These are phyloP conservation scores for Ptilodon capucinus DNA, from an alignment of 2,888 invertebrate genomes.

Conservation along the genomic window DNA sequence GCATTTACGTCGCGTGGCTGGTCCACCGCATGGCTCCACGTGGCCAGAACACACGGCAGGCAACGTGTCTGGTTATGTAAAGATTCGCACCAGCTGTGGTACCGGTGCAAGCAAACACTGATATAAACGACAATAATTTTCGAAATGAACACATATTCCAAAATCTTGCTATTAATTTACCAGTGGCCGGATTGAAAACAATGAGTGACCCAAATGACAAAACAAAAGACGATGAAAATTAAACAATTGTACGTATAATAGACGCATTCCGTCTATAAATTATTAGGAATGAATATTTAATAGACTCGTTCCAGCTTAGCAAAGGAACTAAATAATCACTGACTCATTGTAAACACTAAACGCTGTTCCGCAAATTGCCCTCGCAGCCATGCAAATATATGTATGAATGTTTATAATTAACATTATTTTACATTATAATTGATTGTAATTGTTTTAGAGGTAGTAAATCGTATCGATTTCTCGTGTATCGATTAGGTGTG, in stretches of 20 bases:
- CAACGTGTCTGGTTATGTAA: slow-evolving; percentile 61
- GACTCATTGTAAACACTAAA: slow-evolving; percentile 30
- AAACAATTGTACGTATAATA: slow-evolving; percentile 25
- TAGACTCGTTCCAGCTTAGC: slow-evolving; percentile 16
- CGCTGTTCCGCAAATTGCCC: slow-evolving; percentile 35
- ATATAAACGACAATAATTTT: slow-evolving; percentile 12
- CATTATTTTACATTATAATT: slow-evolving; percentile 13
- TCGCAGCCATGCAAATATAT: slow-evolving; percentile 30
- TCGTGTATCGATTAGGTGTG: slow-evolving; percentile 5
- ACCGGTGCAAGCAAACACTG: slow-evolving; percentile 11
- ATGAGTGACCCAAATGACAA: slow-evolving; percentile 43
- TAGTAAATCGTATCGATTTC: slow-evolving; percentile 3
- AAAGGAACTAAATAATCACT: slow-evolving; percentile 20
- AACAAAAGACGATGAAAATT: slow-evolving; percentile 34
- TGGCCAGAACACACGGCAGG: slow-evolving; percentile 45
- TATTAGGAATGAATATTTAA: slow-evolving; percentile 7
- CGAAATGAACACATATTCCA: slow-evolving; percentile 15
- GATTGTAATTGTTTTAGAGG: slow-evolving; percentile 4
- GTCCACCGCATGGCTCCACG: slow-evolving; percentile 43
- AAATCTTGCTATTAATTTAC: slow-evolving; percentile 22
- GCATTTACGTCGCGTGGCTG: slow-evolving; percentile 41
- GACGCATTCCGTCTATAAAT: not conserved
- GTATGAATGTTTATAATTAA: slow-evolving; percentile 11
- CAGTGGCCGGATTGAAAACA: slow-evolving; percentile 40
- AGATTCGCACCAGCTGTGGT: slow-evolving; percentile 21